Evolutionary conservation across 2,888 invertebrate genomes (phyloP).

Genomic region (Rotaria sp.): DNA sequence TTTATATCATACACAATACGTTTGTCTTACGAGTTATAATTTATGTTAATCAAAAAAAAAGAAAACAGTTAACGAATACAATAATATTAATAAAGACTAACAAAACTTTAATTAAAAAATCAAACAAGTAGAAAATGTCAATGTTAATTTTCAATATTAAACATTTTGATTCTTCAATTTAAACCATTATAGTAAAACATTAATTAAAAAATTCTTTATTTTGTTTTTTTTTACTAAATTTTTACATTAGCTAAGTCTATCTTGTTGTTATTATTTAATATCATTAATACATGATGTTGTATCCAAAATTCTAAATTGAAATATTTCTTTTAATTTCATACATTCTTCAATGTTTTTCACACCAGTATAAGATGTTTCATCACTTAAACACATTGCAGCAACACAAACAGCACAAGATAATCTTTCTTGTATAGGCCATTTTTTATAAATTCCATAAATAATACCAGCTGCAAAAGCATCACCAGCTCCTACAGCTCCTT

Average conservation of each 20-base stretch:
- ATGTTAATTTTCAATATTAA: no score
- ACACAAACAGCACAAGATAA: not conserved
- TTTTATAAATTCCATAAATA: not conserved
- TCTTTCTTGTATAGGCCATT: not conserved
- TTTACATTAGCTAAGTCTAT: no score
- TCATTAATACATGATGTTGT: not conserved
- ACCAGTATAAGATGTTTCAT: not conserved
- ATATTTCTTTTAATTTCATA: not conserved
- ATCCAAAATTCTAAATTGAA: not conserved
- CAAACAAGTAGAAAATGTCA: no score
- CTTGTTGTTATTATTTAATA: not conserved
- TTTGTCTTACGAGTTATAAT: not conserved
- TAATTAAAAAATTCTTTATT: no score
- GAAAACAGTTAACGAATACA: not conserved
- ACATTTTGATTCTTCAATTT: no score
- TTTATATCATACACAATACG: no score
- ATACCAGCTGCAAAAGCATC: conserved; percentile 14
- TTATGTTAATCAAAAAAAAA: no score
- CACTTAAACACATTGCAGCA: not conserved
- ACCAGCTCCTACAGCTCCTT: not conserved
- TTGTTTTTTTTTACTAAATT: no score
- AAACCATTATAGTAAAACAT: no score
- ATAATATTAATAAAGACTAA: not conserved
- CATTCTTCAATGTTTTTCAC: not conserved
- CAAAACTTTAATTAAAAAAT: no score